A percentile compares a stretch with the other conserved stretches of the same genome.
These are phyloP conservation scores for Hirtodrosophila trivittata DNA, from an alignment of 2,888 invertebrate species.

Conservation along the genomic window DNA sequence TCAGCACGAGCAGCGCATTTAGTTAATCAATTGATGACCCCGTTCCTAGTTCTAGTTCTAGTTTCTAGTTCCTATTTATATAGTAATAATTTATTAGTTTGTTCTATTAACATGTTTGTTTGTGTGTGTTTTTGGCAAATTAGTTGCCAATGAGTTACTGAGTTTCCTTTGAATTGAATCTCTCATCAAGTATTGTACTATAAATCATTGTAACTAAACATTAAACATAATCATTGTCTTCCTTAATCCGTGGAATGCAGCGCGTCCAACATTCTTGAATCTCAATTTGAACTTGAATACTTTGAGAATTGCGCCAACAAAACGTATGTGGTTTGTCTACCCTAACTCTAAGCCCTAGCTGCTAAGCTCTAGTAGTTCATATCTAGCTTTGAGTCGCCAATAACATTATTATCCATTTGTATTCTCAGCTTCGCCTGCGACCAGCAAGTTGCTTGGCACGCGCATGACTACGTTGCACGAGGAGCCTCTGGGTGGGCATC, in stretches of 20 bases:
- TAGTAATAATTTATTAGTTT: slow-evolving; percentile 9
- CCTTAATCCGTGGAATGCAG: slow-evolving; percentile 87
- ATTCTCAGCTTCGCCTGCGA: slow-evolving; percentile 90
- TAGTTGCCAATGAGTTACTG: slow-evolving; percentile 36
- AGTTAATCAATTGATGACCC: slow-evolving; percentile 36
- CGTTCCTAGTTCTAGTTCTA: slow-evolving; percentile 15
- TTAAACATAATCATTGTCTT: slow-evolving; percentile 72
- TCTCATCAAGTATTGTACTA: slow-evolving; percentile 44
- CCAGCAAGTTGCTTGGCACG: slow-evolving; percentile 90
- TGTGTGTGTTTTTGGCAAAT: slow-evolving; percentile 26
- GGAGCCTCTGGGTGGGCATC: slow-evolving; percentile 87
- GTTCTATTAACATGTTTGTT: slow-evolving; percentile 16
- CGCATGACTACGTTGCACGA: slow-evolving; percentile 97
- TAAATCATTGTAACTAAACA: slow-evolving; percentile 74
- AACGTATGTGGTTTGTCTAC: slow-evolving; percentile 90
- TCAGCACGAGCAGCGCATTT: slow-evolving; percentile 55
- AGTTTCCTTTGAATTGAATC: slow-evolving; percentile 31
- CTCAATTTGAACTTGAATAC: slow-evolving; percentile 97
- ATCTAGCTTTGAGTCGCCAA: background rate
- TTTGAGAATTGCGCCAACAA: slow-evolving; percentile 93
- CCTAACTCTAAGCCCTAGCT: slow-evolving; percentile 38
- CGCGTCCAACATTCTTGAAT: slow-evolving; percentile 99
- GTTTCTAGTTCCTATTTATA: slow-evolving; percentile 3
- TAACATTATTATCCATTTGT: slow-evolving; percentile 17
- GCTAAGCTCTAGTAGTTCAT: slow-evolving; percentile 8